These are phyloP conservation scores for Balearica regulorum DNA, from an alignment of 2,797 vertebrate species.

Conservation along the genomic window DNA sequence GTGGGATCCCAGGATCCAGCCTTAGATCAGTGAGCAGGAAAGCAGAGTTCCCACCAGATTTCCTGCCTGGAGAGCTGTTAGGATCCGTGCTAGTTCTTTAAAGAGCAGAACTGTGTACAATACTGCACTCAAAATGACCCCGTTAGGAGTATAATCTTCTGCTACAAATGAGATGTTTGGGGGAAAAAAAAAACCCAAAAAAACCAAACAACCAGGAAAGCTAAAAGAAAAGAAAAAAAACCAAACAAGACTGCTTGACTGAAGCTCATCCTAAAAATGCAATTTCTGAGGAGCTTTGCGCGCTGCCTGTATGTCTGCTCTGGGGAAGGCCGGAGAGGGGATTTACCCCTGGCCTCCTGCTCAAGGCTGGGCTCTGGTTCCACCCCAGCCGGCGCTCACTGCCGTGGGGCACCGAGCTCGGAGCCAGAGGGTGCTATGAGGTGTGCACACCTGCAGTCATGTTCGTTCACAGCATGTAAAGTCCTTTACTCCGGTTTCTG, in stretches of 20 bases:
- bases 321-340: background rate
- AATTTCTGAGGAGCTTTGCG: background rate
- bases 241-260: background rate
- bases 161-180: constrained; percentile 52
- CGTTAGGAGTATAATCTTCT: constrained; percentile 47
- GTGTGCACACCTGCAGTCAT: background rate
- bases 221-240: background rate
- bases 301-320: background rate
- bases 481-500: background rate
- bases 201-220: background rate
- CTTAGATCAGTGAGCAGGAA: constrained; percentile 47
- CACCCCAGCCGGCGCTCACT: background rate
- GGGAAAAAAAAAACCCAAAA: background rate
- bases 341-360: background rate
- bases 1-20: background rate
- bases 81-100: constrained; percentile 38
- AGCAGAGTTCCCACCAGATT: constrained; percentile 32
- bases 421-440: background rate
- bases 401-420: background rate
- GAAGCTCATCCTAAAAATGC: background rate
- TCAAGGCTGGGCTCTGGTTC: background rate
- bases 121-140: constrained; percentile 30
- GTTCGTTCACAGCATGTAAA: background rate
- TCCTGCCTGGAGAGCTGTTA: constrained; percentile 53
- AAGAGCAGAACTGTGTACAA: constrained; percentile 58